phyloP scores from a whole-genome alignment of 2,113 vertebrate genomes.

The Atlantisia rogersi region DNA sequence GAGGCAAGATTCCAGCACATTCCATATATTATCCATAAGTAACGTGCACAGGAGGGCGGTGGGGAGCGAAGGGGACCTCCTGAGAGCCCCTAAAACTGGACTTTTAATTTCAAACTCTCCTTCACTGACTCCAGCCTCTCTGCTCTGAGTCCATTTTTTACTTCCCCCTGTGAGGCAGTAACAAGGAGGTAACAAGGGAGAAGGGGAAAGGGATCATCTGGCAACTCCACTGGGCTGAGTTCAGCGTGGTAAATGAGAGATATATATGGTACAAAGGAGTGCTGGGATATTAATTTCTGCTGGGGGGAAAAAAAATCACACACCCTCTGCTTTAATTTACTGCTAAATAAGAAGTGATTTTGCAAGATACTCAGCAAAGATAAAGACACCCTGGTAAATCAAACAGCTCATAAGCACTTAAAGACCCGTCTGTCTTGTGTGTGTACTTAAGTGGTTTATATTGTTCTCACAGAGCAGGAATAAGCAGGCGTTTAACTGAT shows the following conservation, averaged over 20 bases:
- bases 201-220: neutral
- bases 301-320: conserved; percentile 40
- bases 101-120: conserved; percentile 41
- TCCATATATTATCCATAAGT: neutral
- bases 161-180: neutral
- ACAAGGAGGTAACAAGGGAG: conserved; percentile 36
- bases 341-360: conserved; percentile 69
- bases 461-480: conserved; percentile 59
- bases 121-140: neutral
- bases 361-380: conserved; percentile 44
- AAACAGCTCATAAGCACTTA: conserved; percentile 57
- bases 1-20: neutral
- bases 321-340: conserved; percentile 59
- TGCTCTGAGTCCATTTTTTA: conserved; percentile 11
- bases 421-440: conserved; percentile 40
- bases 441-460: conserved; percentile 56
- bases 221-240: neutral
- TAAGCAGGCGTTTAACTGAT: conserved; percentile 56
- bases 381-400: conserved; percentile 60
- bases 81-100: neutral
- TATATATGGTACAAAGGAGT: conserved; percentile 10
- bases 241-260: conserved; percentile 48
- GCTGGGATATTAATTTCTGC: conserved; percentile 59
- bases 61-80: neutral
- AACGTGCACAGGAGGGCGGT: neutral